Percentiles rank a stretch among this genome's conserved stretches.
Conservation (phyloP, 2,113 vertebrate species). For the Phylloscopus trochiloides region DNA sequence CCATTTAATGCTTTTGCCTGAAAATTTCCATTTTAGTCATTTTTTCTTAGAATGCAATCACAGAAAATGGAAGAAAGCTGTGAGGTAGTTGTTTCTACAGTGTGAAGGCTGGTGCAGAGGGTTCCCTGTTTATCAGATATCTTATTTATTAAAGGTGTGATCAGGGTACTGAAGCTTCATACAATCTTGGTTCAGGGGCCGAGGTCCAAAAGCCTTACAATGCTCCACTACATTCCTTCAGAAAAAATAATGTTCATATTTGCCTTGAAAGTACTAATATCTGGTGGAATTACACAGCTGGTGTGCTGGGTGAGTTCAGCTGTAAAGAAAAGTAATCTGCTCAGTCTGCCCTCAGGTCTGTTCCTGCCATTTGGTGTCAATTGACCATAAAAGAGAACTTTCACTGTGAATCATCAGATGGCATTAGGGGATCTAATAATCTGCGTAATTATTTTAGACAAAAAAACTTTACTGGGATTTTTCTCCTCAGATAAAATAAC, state of each 20-base stretch:
- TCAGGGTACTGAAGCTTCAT: neutral
- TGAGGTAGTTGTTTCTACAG: neutral
- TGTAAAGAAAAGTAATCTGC: neutral
- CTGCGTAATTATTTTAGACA: conserved; percentile 1
- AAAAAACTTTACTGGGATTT: neutral
- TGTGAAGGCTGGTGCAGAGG: neutral
- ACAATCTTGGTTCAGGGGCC: neutral
- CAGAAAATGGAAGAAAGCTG: neutral
- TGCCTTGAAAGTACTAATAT: neutral
- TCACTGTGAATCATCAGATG: conserved; percentile 28
- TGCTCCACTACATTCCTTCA: neutral
- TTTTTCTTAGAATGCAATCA: neutral
- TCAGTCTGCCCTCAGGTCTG: conserved; percentile 2
- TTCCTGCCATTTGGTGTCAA: conserved; percentile 35
- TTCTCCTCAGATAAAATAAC: conserved; percentile 15
- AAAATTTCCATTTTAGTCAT: neutral
- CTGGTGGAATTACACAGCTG: neutral
- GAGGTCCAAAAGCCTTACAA: neutral
- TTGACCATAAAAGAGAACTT: conserved; percentile 49
- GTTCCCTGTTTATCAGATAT: neutral
- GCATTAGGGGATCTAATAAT: conserved; percentile 23
- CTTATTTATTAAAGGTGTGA: neutral
- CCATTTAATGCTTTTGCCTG: neutral
- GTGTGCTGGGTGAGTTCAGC: neutral
- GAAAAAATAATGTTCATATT: neutral